A percentile compares a stretch with the other conserved stretches of the same genome.
phyloP scores from a whole-genome alignment of 2,797 vertebrate genomes.

The Helostoma temminkii region DNA sequence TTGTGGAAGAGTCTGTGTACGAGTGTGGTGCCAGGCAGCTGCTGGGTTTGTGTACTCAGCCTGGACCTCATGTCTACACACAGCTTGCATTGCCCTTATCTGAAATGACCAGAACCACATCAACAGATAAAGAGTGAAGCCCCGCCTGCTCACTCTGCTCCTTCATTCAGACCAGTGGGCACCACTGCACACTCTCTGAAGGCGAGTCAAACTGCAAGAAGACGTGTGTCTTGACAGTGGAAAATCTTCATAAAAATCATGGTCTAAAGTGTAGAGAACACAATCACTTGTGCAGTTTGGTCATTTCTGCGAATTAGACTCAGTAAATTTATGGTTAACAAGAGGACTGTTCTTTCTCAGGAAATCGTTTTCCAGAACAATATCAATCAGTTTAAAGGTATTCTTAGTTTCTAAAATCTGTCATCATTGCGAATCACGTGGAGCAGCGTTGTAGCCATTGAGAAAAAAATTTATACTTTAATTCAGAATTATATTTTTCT shows the following conservation, averaged over 20 bases:
- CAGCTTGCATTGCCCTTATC: constrained; percentile 77
- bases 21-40: constrained; percentile 63
- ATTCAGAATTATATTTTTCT: not conserved
- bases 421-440: constrained; percentile 17
- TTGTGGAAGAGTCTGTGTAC: constrained; percentile 50
- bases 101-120: constrained; percentile 80
- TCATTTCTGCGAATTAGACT: constrained; percentile 19
- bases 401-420: constrained; percentile 42
- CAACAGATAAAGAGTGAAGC: constrained; percentile 71
- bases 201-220: constrained; percentile 6
- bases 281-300: constrained; percentile 2
- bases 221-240: constrained; percentile 1
- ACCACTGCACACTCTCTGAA: constrained; percentile 8
- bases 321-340: constrained; percentile 35
- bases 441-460: constrained; percentile 26
- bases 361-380: constrained; percentile 46
- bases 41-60: constrained; percentile 80
- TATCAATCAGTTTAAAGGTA: constrained; percentile 53
- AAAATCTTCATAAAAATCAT: constrained; percentile 6
- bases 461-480: not conserved
- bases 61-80: constrained; percentile 76
- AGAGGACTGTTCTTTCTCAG: constrained; percentile 37
- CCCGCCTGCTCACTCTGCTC: constrained; percentile 50
- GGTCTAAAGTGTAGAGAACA: constrained; percentile 18
- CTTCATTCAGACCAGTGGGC: constrained; percentile 33